These are phyloP conservation scores for Tachysurus vachellii DNA, from an alignment of 2,113 vertebrate genomes.

Conservation along the genomic window DNA sequence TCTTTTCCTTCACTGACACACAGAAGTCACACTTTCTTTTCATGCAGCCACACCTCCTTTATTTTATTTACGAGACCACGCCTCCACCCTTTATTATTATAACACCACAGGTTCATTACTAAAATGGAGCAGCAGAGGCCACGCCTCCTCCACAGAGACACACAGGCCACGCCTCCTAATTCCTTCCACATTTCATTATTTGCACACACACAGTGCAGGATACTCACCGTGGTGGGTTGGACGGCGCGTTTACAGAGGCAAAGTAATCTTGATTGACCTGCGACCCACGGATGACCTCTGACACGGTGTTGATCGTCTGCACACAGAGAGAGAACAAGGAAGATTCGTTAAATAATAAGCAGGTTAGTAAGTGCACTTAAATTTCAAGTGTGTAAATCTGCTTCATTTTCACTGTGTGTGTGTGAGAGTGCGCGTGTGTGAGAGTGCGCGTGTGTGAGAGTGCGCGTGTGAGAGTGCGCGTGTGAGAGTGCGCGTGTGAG, in stretches of 20 bases:
- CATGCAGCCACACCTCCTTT: neutral
- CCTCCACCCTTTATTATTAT: too few species aligned
- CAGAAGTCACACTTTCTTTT: neutral
- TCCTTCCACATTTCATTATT: neutral
- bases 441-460: too few species aligned
- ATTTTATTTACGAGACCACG: too few species aligned
- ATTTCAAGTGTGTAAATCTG: neutral
- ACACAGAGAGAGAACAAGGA: neutral
- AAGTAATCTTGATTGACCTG: slow-evolving; percentile 98
- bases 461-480: too few species aligned
- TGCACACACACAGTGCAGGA: slow-evolving; percentile 5
- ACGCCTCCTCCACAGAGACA: too few species aligned
- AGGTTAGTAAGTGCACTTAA: neutral
- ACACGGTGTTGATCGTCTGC: slow-evolving; percentile 98
- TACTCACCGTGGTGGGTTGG: slow-evolving; percentile 90
- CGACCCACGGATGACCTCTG: slow-evolving; percentile 94
- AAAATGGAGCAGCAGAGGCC: too few species aligned
- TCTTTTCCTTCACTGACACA: neutral
- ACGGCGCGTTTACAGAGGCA: slow-evolving; percentile 96
- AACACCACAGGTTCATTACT: too few species aligned
- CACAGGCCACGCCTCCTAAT: neutral
- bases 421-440: too few species aligned
- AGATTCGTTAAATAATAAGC: neutral
- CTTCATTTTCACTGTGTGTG: neutral
- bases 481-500: too few species aligned